Evolutionary conservation across 2,797 vertebrate species (phyloP), one percentile per base, ranked within the genome.

Genomic region (Microctenopoma lineatum): DNA sequence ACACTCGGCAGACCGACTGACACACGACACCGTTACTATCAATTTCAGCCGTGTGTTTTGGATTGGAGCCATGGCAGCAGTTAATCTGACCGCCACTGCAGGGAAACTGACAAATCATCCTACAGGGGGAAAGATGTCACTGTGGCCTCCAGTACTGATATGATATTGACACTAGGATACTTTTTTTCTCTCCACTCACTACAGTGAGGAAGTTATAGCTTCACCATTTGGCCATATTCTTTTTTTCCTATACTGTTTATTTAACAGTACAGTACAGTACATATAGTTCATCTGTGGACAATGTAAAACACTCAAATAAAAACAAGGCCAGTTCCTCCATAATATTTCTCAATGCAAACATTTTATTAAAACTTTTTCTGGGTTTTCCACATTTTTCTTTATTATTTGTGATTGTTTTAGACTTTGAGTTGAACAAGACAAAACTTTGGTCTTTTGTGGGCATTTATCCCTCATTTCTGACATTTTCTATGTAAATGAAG

Each of bases 11-110:
- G 5, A 18, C 63, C 1, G 67, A 21, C 26, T 29, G 69, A 70
- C 66, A 73, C 32, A 0, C 2, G 32, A 69, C 16, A 51, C 59
- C 64, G 0, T 29, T 4, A 73, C 14, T 50, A 44, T 39, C 64
- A n/a, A n/a, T 44, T n/a, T 36, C 36, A 54, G 59, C 39, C 3
- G 29, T 29, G 54, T 64, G 59, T 64, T 55, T 69, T 64, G 70
- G 59, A 64, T 60, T 21, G 0, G 32, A 64, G 48, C 63, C 63
- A 56, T 25, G 27, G 46, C 45, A 47, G 58, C 48, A 15, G 53
- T 21, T 62, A 3, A 55, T 25, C 16, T 55, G 41, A 52, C 29
- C n/a, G 9, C 2, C 2, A 29, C 10, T n/a, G 63, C 42, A 13
- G 6, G 50, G 25, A 38, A 21, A 21, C 38, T 26, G 56, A 36